These are phyloP conservation scores for Caenorhabditis sinica DNA, from an alignment of 2,888 invertebrate genomes.

Conservation along the genomic window DNA sequence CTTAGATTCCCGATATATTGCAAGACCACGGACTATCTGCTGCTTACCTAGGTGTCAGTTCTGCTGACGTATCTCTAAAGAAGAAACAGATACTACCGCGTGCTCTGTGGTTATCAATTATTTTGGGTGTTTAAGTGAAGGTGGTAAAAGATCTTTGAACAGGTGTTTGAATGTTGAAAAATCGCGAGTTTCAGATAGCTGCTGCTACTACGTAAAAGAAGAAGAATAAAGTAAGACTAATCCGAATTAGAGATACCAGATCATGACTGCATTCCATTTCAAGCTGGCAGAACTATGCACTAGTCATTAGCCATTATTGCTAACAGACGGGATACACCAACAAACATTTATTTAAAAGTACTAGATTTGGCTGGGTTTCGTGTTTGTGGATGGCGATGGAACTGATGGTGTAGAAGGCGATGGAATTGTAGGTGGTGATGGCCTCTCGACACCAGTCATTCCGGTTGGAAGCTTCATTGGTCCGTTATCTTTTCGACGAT, in stretches of 20 bases:
- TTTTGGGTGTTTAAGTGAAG: too few relatives aligned
- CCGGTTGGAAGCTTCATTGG: slow-evolving; percentile 17
- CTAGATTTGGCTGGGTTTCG: neutral
- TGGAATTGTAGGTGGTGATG: neutral
- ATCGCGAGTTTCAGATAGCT: too few relatives aligned
- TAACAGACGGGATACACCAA: too few relatives aligned
- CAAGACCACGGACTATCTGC: neutral
- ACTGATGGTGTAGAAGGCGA: neutral
- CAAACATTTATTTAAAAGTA: neutral
- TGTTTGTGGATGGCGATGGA: neutral
- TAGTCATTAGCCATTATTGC: too few relatives aligned
- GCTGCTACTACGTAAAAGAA: too few relatives aligned
- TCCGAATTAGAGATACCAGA: too few relatives aligned
- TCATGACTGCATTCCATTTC: too few relatives aligned
- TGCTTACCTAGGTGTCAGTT: slow-evolving; percentile 15
- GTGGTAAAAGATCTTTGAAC: too few relatives aligned
- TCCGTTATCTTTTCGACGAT: neutral
- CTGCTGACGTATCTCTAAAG: neutral
- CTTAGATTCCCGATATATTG: neutral
- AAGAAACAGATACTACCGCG: slow-evolving; percentile 3
- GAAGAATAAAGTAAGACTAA: too few relatives aligned
- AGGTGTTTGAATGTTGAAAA: too few relatives aligned
- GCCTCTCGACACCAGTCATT: slow-evolving; percentile 1
- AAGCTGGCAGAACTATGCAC: too few relatives aligned
- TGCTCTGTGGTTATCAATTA: neutral